Percentiles rank a stretch among this genome's conserved stretches.
Conservation (phyloP, 2,113 vertebrate species). For the Cettia cetti region DNA sequence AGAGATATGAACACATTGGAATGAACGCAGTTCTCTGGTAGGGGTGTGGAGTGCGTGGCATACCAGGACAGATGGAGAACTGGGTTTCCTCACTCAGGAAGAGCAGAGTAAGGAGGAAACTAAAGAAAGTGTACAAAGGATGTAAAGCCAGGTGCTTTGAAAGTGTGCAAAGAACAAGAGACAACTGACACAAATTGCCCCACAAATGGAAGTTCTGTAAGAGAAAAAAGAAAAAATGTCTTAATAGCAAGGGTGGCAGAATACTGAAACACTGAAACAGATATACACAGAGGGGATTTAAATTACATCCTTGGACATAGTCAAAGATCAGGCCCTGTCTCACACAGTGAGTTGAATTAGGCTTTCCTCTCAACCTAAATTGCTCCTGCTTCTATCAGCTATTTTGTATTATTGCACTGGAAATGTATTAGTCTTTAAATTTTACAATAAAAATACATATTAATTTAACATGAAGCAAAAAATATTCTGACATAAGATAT, state of each 20-base stretch:
- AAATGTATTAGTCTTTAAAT: background rate
- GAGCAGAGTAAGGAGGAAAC: background rate
- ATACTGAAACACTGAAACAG: background rate
- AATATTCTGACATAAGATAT: background rate
- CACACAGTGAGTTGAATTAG: accelerated
- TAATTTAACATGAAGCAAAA: background rate
- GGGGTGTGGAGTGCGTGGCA: background rate
- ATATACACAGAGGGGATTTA: background rate
- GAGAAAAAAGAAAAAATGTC: background rate
- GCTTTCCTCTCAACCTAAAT: background rate
- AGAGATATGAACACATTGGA: background rate
- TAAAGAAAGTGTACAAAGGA: background rate
- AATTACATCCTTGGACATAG: background rate
- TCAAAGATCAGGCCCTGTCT: background rate
- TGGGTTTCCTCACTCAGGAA: background rate
- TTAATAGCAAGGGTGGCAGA: background rate
- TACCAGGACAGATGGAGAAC: background rate
- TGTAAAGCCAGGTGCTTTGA: background rate
- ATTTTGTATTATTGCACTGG: background rate
- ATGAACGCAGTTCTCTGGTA: background rate
- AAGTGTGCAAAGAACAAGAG: background rate
- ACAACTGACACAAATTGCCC: background rate
- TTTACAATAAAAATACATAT: background rate
- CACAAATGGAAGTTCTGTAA: background rate
- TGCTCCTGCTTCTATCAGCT: background rate